Evolutionary conservation across 2,797 vertebrate species (phyloP), one percentile per base, ranked within the genome.

Genomic region (Poeciliopsis gracilis): DNA sequence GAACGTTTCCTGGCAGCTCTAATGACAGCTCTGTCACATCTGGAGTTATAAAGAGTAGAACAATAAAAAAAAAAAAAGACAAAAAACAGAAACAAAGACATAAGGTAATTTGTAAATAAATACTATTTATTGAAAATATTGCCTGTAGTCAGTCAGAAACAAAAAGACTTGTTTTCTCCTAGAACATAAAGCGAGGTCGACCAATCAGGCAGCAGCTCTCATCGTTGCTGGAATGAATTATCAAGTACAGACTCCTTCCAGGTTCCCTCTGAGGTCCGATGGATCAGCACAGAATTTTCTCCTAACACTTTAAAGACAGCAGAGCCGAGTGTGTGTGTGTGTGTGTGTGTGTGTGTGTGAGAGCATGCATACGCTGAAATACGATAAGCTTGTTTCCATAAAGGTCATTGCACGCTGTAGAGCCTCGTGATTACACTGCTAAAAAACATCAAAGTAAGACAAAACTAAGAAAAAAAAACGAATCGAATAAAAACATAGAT

Each of bases 101-200:
- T 11, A 71, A 71, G 38, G 45, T 41, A 76, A 38, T n/a, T 73
- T 91, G 92, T 93, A 94, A 96, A 96, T 95, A 96, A 96, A 96
- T 96, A 96, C 87, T 89, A 93, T 95, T 94, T 94, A 95, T 95
- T 94, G 92, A 95, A 95, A 95, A 95, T 91, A 93, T 94, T 93
- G 90, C 92, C 92, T 91, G 90, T 94, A 80, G 90, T 91, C 87
- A 79, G 90, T 90, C 86, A 88, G 84, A 69, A 93, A 91, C 49
- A 92, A 83, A 94, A 90, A 91, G 82, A 86, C 81, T 84, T 80
- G 74, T 88, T 89, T 86, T 85, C 87, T 89, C 81, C 84, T 88
- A 79, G 25, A 87, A 88, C 89, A 88, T 82, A 86, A 86, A 86
- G 43, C 69, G 82, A 89, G 76, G 83, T 61, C n/a, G 87, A 86